Percentiles rank a stretch among this genome's conserved stretches.
phyloP scores from a whole-genome alignment of 2,888 invertebrate genomes.

The Dicyrtomina minuta region DNA sequence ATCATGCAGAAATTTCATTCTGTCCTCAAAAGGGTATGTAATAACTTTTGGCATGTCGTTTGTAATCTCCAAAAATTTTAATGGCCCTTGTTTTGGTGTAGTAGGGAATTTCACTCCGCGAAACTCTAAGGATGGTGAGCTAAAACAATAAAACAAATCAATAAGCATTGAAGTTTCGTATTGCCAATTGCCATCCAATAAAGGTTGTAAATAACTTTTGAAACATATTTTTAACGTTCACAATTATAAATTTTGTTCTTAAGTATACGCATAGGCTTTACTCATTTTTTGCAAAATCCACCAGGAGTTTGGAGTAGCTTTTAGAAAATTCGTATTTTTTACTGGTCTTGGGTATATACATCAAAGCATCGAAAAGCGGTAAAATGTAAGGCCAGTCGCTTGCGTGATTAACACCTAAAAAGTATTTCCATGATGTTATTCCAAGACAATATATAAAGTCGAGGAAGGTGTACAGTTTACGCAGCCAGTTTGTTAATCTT shows the following conservation, averaged over 20 bases:
- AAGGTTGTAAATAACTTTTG: too few relatives aligned
- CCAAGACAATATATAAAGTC: too few relatives aligned
- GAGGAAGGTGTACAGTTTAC: too few relatives aligned
- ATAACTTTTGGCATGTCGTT: not conserved
- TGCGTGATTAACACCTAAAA: not conserved
- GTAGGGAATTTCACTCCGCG: not conserved
- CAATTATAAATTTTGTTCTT: too few relatives aligned
- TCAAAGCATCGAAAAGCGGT: not conserved
- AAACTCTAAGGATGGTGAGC: not conserved
- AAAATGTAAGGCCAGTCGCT: not conserved
- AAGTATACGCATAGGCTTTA: too few relatives aligned
- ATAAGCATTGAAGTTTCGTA: too few relatives aligned
- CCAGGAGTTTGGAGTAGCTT: not conserved
- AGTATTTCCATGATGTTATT: not conserved
- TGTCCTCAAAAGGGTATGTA: not conserved
- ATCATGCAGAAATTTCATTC: not conserved
- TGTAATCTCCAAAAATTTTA: not conserved
- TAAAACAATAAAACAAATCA: not conserved
- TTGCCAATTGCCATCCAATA: too few relatives aligned
- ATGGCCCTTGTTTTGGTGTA: not conserved
- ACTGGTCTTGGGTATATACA: too few relatives aligned
- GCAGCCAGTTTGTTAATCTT: too few relatives aligned
- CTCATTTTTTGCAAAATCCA: slow-evolving; percentile 2
- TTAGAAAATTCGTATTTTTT: not conserved
- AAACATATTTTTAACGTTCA: not conserved